Percentiles rank a stretch among this genome's conserved stretches.
phyloP scores from a whole-genome alignment of 2,888 invertebrate genomes.

The Phlogophora meticulosa region DNA sequence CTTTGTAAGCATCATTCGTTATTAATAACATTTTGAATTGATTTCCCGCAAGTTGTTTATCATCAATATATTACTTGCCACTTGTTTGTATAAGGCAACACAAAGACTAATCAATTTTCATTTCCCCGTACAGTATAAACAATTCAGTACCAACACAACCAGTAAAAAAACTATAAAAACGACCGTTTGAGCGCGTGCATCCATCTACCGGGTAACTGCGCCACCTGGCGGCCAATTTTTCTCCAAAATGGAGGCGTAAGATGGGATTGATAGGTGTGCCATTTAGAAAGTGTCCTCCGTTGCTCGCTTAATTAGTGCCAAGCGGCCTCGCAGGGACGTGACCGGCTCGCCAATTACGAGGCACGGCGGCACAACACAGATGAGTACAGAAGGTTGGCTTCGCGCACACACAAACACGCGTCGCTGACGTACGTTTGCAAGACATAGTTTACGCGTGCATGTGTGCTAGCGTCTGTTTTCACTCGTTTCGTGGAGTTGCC shows the following conservation, averaged over 20 bases:
- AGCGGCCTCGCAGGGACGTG: constrained; percentile 64
- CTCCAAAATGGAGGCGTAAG: constrained; percentile 71
- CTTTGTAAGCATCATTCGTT: neutral
- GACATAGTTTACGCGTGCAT: neutral
- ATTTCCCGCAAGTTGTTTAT: neutral
- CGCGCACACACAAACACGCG: neutral
- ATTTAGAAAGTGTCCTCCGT: constrained; percentile 69
- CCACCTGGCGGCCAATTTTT: constrained; percentile 66
- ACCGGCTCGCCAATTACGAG: constrained; percentile 59
- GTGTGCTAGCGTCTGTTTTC: neutral
- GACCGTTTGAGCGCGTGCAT: constrained; percentile 47
- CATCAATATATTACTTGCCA: constrained; percentile 9
- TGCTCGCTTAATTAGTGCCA: constrained; percentile 67
- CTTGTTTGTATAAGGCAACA: neutral
- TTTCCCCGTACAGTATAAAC: constrained; percentile 34
- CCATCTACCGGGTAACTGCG: constrained; percentile 55
- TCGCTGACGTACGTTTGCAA: no score
- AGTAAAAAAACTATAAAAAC: constrained; percentile 46
- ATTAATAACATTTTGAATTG: neutral
- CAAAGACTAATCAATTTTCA: constrained; percentile 38
- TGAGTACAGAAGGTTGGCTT: constrained; percentile 8
- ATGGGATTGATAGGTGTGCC: constrained; percentile 73
- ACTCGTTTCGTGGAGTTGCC: neutral
- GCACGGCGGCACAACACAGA: constrained; percentile 14
- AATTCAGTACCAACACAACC: constrained; percentile 27